Base-by-base conservation (phyloP, 1,140 invertebrate species). In the Periplaneta americana region DNA sequence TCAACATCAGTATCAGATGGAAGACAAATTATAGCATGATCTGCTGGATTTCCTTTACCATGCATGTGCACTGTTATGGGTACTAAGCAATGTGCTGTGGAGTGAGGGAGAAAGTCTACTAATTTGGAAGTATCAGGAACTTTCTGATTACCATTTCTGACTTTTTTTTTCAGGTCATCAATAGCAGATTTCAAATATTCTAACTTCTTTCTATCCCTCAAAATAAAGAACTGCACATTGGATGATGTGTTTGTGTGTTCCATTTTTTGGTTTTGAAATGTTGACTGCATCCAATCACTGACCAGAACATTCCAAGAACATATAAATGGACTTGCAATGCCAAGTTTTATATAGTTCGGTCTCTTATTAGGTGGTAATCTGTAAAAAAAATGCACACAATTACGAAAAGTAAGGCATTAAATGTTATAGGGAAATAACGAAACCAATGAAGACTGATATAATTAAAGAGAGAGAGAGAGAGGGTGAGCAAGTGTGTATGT, bases 321-420 rank as follows among this genome's bases (percentile, higher is more conserved):
- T 66, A 86, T 86, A 86, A 97, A 98, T 15, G 97, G 96, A 86
- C 92, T 93, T 15, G 89, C 87, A 39, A 96, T 92, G 15, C 92
- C 92, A 57, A 96, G 88, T 87, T 96, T 97, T 0, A 90, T 88
- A 86, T 93, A 98, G 87, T 98, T 98, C 0, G 93, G 91, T 83
- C 97, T 89, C 89, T 96, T 97, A 83, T 95, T 95, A 17, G 96
- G 95, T 66, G 97, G 96, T 84, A 91, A 87, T 79, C 87, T 91
- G 84, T 83, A 87, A 85, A 83, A 84, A 79, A 81, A 75, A 82
- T 83, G 18, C 18, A 80, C n/a, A 66, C 17, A 1, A 48, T n/a
- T n/a, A 28, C 28, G 48, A 9, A 66, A 66, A 66, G 4, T n/a
- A n/a, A 66, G 48, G 48, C 22, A 28, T n/a, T n/a, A n/a, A n/a